Percentiles rank a stretch among this genome's conserved stretches.
phyloP scores from a whole-genome alignment of 2,113 vertebrate genomes.

The Anoura caudifer region DNA sequence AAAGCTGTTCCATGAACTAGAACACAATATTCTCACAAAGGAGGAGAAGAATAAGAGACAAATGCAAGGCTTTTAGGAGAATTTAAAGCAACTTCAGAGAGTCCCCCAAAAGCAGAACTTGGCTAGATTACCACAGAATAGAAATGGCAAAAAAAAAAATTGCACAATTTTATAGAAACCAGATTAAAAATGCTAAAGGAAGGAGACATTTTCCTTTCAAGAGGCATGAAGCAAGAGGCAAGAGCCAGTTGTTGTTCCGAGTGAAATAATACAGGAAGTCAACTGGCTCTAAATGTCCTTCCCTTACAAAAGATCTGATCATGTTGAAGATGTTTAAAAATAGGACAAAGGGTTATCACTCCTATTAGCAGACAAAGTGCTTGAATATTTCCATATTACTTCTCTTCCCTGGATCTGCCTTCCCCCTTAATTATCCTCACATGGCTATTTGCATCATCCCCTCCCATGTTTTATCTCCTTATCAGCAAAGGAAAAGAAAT shows the following conservation, averaged over 20 bases:
- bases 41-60: background rate
- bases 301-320: background rate
- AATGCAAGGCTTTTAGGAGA: background rate
- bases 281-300: background rate
- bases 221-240: conserved; percentile 40
- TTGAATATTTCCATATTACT: background rate
- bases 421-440: background rate
- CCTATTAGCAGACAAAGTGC: background rate
- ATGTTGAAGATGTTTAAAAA: background rate
- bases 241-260: conserved; percentile 14
- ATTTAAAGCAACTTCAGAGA: background rate
- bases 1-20: background rate
- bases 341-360: conserved; percentile 14
- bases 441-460: background rate
- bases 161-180: conserved; percentile 58
- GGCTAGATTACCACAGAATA: background rate
- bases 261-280: background rate
- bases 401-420: background rate
- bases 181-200: conserved; percentile 54
- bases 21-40: conserved; percentile 15
- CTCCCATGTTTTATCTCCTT: background rate
- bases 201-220: conserved; percentile 42
- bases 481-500: background rate
- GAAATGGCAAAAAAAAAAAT: conserved; percentile 61
- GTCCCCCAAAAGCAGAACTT: conserved; percentile 25